phyloP scores from a whole-genome alignment of 1,140 invertebrate genomes.

The Brachionus asplanchnoidis region DNA sequence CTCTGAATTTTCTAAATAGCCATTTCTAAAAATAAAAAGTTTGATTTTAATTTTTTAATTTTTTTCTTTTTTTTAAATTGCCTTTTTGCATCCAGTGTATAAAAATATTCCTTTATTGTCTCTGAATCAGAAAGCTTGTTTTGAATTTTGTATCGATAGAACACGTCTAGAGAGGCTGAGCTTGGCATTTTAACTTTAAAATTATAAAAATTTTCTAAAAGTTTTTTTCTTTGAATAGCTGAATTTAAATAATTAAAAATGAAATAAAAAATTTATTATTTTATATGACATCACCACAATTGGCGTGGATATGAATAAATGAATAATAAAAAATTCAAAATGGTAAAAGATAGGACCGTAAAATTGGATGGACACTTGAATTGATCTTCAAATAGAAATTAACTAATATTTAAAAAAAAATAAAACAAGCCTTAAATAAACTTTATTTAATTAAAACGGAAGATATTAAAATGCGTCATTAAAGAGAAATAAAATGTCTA shows the following conservation, averaged over 20 bases:
- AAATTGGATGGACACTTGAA: too few species aligned
- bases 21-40: background rate
- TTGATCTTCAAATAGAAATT: too few species aligned
- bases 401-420: background rate
- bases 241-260: too few species aligned
- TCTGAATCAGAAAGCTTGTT: background rate
- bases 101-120: background rate
- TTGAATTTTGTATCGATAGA: background rate
- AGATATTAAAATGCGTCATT: background rate
- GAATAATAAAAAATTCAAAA: too few species aligned
- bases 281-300: too few species aligned
- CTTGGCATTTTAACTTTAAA: too few species aligned
- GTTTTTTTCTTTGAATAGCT: background rate
- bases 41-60: too few species aligned
- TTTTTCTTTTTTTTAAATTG: too few species aligned
- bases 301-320: too few species aligned
- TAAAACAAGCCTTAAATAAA: background rate
- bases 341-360: too few species aligned
- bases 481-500: background rate
- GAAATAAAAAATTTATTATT: too few species aligned
- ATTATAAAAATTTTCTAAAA: background rate
- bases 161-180: background rate
- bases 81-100: background rate
- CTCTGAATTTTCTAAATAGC: background rate
- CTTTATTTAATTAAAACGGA: background rate